Percentiles rank a stretch among this genome's conserved stretches.
Conservation (phyloP, 2,113 vertebrate species). For the Chroicocephalus ridibundus region DNA sequence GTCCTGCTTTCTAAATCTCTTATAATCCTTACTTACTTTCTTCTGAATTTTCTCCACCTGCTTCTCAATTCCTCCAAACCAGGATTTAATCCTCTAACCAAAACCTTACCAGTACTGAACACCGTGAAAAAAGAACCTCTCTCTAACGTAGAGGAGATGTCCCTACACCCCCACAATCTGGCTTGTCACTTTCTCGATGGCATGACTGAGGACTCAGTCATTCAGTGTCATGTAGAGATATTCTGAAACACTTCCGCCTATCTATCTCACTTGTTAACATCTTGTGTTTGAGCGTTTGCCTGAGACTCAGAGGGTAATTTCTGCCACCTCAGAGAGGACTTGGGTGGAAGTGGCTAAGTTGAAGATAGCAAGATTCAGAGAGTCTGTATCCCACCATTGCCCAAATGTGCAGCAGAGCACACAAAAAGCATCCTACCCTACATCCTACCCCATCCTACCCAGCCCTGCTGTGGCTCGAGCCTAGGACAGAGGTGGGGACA, state of each 20-base stretch:
- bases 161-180: not conserved
- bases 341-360: not conserved
- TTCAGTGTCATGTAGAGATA: not conserved
- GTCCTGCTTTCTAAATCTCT: not conserved
- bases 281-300: not conserved
- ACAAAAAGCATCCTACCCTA: not conserved
- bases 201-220: not conserved
- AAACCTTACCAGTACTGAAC: not conserved
- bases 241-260: not conserved
- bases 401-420: not conserved
- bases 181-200: not conserved
- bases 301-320: not conserved
- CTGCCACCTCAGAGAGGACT: not conserved
- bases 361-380: not conserved
- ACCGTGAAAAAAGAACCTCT: not conserved
- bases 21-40: not conserved
- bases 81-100: not conserved
- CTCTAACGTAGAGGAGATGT: not conserved
- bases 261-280: not conserved
- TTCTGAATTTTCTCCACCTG: not conserved
- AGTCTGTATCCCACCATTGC: not conserved
- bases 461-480: not conserved
- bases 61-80: not conserved
- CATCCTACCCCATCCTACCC: too few species aligned
- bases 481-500: not conserved